Evolutionary conservation across 2,797 vertebrate species (phyloP).

Genomic region (Crocidura indochinensis): DNA sequence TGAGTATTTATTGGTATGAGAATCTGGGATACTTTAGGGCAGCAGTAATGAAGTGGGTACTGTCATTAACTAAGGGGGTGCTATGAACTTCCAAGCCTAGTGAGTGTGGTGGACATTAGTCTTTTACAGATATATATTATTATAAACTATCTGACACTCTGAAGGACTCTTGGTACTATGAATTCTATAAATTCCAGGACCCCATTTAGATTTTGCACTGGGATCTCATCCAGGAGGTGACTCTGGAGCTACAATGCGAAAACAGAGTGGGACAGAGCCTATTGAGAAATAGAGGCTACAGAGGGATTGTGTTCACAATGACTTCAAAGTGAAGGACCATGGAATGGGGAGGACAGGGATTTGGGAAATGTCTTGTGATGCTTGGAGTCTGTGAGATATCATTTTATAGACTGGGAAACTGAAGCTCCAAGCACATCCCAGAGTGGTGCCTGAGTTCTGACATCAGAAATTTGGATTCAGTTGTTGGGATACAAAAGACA

Average conservation of each 20-base stretch:
- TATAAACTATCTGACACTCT: neutral
- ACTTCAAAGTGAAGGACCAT: neutral
- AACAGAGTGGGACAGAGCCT: neutral
- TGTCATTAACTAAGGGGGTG: neutral
- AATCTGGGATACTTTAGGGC: neutral
- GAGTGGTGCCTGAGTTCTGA: neutral
- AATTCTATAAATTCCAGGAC: neutral
- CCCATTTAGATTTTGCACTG: slow-evolving; percentile 35
- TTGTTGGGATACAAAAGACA: neutral
- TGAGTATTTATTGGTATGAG: neutral
- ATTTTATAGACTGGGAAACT: neutral
- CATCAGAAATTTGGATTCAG: neutral
- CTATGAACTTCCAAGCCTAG: neutral
- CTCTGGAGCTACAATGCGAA: neutral
- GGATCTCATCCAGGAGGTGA: neutral
- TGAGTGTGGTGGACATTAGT: neutral
- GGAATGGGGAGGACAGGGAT: neutral
- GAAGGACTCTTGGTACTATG: neutral
- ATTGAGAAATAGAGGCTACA: no score
- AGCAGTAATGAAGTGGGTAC: neutral
- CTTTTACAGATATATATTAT: neutral
- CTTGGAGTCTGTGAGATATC: neutral
- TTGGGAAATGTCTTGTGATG: neutral
- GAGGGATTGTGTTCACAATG: neutral
- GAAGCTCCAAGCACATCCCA: neutral